These are phyloP conservation scores for Typhlichthys eigenmanni DNA, from an alignment of 2,797 vertebrate genomes.

Conservation along the genomic window DNA sequence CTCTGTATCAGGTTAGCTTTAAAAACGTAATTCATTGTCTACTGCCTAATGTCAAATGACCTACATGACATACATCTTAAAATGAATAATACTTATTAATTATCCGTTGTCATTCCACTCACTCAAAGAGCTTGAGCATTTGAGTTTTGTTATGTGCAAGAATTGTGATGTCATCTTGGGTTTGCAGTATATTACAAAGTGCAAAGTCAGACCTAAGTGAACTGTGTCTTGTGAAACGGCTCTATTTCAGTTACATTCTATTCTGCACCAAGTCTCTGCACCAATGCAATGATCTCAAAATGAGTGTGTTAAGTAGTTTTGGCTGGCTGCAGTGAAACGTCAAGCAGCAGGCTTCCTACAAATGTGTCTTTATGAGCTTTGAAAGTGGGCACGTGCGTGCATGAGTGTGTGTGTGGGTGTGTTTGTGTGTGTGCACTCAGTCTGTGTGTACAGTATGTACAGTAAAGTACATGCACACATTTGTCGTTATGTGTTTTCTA, in stretches of 20 bases:
- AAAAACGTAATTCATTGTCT: background rate
- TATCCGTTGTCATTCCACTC: background rate
- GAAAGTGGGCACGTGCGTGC: conserved; percentile 44
- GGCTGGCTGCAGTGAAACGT: conserved; percentile 60
- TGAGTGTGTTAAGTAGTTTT: background rate
- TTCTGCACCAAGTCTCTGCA: background rate
- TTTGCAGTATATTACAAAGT: background rate
- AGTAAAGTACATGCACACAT: background rate
- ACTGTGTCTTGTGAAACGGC: background rate
- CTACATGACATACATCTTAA: too few species aligned
- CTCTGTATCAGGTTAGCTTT: too few species aligned
- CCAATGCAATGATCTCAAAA: too few species aligned
- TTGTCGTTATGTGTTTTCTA: background rate
- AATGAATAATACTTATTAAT: too few species aligned
- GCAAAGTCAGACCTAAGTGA: background rate
- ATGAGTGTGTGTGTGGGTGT: conserved; percentile 3
- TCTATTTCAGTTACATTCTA: background rate
- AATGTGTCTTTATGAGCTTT: conserved; percentile 59
- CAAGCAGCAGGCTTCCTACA: conserved; percentile 49
- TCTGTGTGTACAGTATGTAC: background rate
- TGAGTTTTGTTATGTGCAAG: background rate
- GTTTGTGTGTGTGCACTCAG: background rate
- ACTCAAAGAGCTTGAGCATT: background rate
- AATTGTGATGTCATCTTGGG: background rate
- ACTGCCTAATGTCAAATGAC: background rate